A percentile compares a stretch with the other conserved stretches of the same genome.
Conservation (phyloP, 2,797 vertebrate species). For the Sebastiscus albofasciatus region DNA sequence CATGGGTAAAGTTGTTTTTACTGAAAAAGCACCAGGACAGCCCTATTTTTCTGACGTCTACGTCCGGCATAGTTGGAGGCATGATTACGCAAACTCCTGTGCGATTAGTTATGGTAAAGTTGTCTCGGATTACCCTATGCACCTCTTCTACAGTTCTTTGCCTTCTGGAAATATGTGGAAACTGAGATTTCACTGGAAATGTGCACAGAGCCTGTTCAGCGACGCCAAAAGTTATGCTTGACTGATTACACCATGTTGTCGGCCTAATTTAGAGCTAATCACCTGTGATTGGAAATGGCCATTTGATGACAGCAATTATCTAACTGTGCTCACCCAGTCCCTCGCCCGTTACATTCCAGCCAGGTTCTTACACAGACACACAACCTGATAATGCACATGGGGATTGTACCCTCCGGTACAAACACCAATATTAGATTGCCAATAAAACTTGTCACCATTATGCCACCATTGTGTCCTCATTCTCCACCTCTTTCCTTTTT, state of each 20-base stretch:
- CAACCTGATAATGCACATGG: neutral
- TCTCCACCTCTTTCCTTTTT: neutral
- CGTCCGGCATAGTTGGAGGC: neutral
- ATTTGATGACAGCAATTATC: constrained; percentile 51
- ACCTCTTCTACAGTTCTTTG: neutral
- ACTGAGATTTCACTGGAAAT: neutral
- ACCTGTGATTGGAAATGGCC: constrained; percentile 46
- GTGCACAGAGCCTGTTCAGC: neutral
- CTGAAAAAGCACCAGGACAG: neutral
- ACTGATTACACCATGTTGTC: constrained; percentile 28
- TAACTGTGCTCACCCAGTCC: constrained; percentile 1
- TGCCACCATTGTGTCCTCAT: neutral
- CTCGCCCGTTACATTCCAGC: neutral
- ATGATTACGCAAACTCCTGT: neutral
- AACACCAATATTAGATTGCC: constrained; percentile 4
- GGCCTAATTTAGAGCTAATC: constrained; percentile 51
- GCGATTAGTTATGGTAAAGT: neutral
- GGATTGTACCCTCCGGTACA: neutral
- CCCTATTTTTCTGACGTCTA: too few species aligned
- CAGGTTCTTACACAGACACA: constrained; percentile 17
- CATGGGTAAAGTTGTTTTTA: too few species aligned
- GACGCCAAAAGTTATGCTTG: constrained; percentile 22
- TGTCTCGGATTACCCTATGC: neutral
- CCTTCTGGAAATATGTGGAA: neutral
- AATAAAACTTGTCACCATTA: constrained; percentile 12